phyloP scores from a whole-genome alignment of 2,797 vertebrate genomes.

The Acipenser oxyrinchus region DNA sequence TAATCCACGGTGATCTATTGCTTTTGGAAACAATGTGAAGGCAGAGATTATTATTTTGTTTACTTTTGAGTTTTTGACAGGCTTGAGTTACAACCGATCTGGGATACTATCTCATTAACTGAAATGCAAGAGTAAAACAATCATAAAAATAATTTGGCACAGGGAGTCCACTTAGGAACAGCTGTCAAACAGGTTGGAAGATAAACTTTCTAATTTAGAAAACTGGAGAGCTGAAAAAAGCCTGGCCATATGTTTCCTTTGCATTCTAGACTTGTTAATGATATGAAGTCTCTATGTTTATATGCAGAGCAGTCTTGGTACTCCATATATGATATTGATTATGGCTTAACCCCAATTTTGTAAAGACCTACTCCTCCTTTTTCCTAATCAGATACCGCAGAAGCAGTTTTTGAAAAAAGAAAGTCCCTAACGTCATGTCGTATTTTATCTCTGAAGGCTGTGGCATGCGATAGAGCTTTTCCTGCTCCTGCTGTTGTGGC shows the following conservation, averaged over 20 bases:
- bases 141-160: constrained; percentile 94
- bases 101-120: constrained; percentile 94
- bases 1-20: constrained; percentile 37
- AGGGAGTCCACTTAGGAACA: constrained; percentile 80
- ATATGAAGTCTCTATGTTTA: constrained; percentile 76
- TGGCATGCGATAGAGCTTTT: constrained; percentile 65
- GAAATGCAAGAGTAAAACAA: constrained; percentile 85
- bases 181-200: constrained; percentile 82
- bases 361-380: constrained; percentile 68
- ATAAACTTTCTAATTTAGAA: constrained; percentile 82
- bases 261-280: constrained; percentile 77
- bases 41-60: constrained; percentile 45
- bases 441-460: constrained; percentile 70
- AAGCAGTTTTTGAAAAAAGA: constrained; percentile 52
- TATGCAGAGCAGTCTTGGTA: constrained; percentile 66
- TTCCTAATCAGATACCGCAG: constrained; percentile 74
- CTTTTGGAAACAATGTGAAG: constrained; percentile 44
- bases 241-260: constrained; percentile 66
- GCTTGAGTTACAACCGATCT: constrained; percentile 81
- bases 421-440: constrained; percentile 63
- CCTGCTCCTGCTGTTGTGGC: constrained; percentile 68
- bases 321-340: constrained; percentile 89
- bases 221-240: constrained; percentile 45
- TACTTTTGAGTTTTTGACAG: constrained; percentile 81
- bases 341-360: constrained; percentile 85